phyloP scores from a whole-genome alignment of 2,888 invertebrate genomes.

The Apamea monoglypha region DNA sequence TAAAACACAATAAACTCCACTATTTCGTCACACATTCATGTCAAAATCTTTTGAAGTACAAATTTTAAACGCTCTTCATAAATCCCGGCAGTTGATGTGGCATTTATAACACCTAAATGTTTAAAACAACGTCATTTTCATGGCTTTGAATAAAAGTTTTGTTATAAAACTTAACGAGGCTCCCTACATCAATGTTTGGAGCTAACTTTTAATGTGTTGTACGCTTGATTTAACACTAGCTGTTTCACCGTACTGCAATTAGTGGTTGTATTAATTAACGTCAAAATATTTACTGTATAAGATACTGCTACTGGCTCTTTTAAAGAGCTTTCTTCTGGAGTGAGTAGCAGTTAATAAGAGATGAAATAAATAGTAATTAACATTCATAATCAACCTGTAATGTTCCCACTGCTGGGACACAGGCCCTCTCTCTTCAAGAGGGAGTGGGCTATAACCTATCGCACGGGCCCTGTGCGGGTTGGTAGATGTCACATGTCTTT shows the following conservation, averaged over 20 bases:
- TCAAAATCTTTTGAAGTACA: constrained; percentile 44
- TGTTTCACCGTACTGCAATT: constrained; percentile 8
- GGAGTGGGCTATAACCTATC: no score
- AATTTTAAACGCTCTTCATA: constrained; percentile 44
- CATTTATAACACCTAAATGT: constrained; percentile 48
- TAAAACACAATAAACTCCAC: constrained; percentile 55
- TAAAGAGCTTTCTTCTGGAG: no score
- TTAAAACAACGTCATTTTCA: constrained; percentile 22
- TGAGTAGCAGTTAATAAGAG: background rate
- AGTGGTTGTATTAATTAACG: background rate
- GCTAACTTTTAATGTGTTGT: constrained; percentile 43
- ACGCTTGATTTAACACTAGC: constrained; percentile 23
- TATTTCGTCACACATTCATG: constrained; percentile 36
- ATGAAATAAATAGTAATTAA: background rate
- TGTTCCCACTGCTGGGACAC: no score
- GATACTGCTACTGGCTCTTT: background rate
- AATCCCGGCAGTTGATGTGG: constrained; percentile 46
- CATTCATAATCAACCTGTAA: background rate
- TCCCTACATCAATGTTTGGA: constrained; percentile 37
- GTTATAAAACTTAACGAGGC: constrained; percentile 33
- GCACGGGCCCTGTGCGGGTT: no score
- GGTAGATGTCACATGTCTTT: no score
- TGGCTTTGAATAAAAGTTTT: constrained; percentile 45
- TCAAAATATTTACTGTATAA: background rate
- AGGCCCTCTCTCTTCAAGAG: no score